A percentile compares a stretch with the other conserved stretches of the same genome.
These are phyloP conservation scores for Axinella damicornis DNA, from an alignment of 37 sponge, comb jelly and placozoan species.

Conservation along the genomic window DNA sequence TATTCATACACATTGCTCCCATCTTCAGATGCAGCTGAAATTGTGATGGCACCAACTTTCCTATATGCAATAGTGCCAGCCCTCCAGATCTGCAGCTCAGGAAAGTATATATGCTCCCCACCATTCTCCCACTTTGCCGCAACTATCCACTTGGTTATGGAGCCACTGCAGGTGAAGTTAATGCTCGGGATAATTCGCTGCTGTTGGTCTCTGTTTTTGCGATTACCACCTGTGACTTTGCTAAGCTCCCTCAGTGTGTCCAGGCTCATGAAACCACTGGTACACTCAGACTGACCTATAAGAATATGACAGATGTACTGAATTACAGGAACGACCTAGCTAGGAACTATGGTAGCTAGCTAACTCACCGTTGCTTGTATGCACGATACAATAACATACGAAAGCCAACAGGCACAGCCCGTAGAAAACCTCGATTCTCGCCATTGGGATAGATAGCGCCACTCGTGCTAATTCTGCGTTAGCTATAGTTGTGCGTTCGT, in stretches of 20 bases:
- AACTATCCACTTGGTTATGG: too few species aligned
- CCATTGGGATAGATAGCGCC: too few species aligned
- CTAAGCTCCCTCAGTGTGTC: background rate
- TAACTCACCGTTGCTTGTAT: too few species aligned
- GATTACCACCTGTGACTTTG: background rate
- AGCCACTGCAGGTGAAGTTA: background rate
- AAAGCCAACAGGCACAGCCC: too few species aligned
- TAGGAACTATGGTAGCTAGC: too few species aligned
- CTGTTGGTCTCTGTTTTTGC: background rate
- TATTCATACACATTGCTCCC: background rate
- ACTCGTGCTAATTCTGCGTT: too few species aligned
- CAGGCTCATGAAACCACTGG: background rate
- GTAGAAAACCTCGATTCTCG: too few species aligned
- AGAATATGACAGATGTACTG: too few species aligned
- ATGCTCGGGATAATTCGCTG: background rate
- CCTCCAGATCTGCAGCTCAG: slow-evolving; percentile 12
- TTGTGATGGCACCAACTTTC: background rate
- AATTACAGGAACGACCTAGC: too few species aligned
- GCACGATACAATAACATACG: too few species aligned
- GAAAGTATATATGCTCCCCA: background rate
- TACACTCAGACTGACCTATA: background rate
- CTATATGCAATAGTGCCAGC: background rate
- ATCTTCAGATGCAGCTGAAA: too few species aligned
- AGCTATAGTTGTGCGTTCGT: too few species aligned
- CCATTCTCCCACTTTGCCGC: background rate